Base-by-base conservation (phyloP, 2,113 vertebrate genomes). In the Danionella cerebrum region DNA sequence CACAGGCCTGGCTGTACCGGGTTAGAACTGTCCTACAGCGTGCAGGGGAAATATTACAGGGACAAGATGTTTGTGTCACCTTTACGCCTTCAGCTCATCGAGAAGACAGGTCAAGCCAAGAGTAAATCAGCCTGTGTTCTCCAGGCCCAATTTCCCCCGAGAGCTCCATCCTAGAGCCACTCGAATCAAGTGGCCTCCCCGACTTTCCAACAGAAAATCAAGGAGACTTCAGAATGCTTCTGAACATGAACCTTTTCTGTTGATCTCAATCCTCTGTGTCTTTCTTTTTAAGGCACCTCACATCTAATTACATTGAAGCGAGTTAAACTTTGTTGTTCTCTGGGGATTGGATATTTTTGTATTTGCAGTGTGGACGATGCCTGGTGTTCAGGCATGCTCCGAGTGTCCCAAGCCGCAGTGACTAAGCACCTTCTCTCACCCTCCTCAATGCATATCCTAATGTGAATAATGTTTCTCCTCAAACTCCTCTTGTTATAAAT, bases 401-500 rank as follows among this genome's bases (percentile, higher is more conserved):
- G 48, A 51, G 69, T 65, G 10, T 62, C 59, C 35, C 6, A 31
- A 9, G 19, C 55, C 45, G 36, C 53, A 41, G 67, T 77, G 75
- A 77, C 67, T 73, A 73, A 73, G 75, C 70, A 75, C 60, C 63
- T 16, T 80, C 67, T 64, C 67, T 29, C 27, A 54, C 63, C 78
- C 72, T 57, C 60, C 51, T 63, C 73, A 57, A 76, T 85, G 82
- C 83, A 86, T 86, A 86, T 79, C 83, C 83, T 88, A 88, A 87
- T 89, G 87, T 88, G 86, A 88, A 83, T 89, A 87, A 89, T 89
- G 84, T 86, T 86, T 88, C 83, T 86, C 82, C 84, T 86, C 80
- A 84, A 83, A 83, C 83, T 84, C 83, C 84, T 83, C 83, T n/a
- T 77, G 84, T 91, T 92, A 95, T 92, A 90, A 92, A 94, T 94